A percentile compares a stretch with the other conserved stretches of the same genome.
These are phyloP conservation scores for Triplophysa dalaica DNA, from an alignment of 2,113 vertebrate genomes.

Conservation along the genomic window DNA sequence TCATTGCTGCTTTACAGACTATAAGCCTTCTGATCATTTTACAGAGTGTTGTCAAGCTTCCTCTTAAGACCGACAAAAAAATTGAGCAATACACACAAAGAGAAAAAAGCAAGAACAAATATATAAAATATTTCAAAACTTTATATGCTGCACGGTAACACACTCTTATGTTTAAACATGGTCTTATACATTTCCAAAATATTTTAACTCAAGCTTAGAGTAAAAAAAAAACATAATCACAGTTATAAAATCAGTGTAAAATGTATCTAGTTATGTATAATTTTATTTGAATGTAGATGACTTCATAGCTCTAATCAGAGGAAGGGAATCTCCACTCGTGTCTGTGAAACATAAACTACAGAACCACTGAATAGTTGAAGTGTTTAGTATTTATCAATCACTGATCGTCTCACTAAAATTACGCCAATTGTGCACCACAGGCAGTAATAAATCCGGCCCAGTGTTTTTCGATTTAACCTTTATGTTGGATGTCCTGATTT, in stretches of 20 bases:
- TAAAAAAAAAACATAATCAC: constrained; percentile 78
- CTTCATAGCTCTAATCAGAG: constrained; percentile 98
- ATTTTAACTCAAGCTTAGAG: constrained; percentile 94
- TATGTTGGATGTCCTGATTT: too few relatives aligned
- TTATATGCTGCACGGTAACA: constrained; percentile 95
- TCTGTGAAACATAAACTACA: neutral
- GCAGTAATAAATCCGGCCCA: constrained; percentile 17
- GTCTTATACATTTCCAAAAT: constrained; percentile 98
- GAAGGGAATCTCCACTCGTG: constrained; percentile 79
- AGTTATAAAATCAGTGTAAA: constrained; percentile 99
- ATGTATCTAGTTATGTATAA: constrained; percentile 94
- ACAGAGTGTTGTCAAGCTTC: constrained; percentile 56
- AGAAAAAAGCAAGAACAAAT: constrained; percentile 51
- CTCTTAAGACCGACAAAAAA: constrained; percentile 92
- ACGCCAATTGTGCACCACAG: constrained; percentile 5
- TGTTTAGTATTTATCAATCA: neutral
- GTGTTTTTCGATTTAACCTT: too few relatives aligned
- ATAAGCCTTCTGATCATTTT: too few relatives aligned
- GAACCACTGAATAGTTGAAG: neutral
- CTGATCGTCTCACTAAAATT: neutral
- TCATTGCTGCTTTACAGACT: too few relatives aligned
- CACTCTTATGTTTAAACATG: constrained; percentile 93
- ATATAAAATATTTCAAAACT: constrained; percentile 99
- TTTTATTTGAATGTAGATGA: constrained; percentile 99
- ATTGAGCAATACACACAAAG: constrained; percentile 63